Evolutionary conservation across 1,140 invertebrate genomes (phyloP).

Genomic region (Polyergus mexicanus): DNA sequence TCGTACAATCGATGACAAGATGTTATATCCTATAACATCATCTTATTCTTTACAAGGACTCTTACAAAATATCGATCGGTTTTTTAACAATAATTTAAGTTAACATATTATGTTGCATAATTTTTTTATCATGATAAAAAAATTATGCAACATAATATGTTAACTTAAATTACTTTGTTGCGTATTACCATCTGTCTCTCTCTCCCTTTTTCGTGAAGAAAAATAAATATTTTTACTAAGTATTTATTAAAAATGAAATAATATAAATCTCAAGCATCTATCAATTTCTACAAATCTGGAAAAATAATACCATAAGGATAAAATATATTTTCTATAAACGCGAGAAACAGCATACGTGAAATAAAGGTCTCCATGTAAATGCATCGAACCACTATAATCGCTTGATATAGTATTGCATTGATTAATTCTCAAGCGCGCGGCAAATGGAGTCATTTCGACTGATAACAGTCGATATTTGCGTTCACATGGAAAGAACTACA

Average conservation of each 20-base stretch:
- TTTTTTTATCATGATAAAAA: not conserved
- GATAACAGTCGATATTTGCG: not conserved
- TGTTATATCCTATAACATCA: not conserved
- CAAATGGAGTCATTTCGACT: slow-evolving; percentile 22
- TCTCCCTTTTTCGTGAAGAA: not conserved
- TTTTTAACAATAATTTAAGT: not conserved
- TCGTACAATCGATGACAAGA: not conserved
- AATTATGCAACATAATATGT: no score
- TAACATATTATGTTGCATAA: not conserved
- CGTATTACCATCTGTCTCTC: not conserved
- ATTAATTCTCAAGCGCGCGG: not conserved
- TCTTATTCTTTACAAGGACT: not conserved
- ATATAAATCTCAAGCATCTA: not conserved
- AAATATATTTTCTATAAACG: not conserved
- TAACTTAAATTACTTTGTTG: no score
- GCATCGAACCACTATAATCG: not conserved
- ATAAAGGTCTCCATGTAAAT: slow-evolving; percentile 25
- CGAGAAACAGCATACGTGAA: not conserved
- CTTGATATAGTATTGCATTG: slow-evolving; percentile 23
- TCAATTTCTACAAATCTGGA: not conserved
- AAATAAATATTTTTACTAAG: not conserved
- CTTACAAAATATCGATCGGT: not conserved
- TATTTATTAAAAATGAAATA: not conserved
- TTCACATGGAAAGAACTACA: not conserved
- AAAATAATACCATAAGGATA: not conserved